Conservation (phyloP, 64 coral and sea anemone genomes). For the Acropora yongei region DNA sequence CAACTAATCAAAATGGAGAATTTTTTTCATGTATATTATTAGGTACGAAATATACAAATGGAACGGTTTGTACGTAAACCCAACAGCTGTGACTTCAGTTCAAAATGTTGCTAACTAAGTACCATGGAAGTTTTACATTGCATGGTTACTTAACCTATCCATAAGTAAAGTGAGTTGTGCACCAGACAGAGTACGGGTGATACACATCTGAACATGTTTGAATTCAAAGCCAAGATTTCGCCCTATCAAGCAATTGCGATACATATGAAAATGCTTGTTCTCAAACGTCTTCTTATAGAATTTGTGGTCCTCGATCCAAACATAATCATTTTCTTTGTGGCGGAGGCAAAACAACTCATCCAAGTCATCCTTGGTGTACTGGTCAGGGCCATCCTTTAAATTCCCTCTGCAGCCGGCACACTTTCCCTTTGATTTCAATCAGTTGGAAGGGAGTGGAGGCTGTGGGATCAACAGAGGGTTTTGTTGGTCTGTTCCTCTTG, state of each 20-base stretch:
- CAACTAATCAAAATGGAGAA: too few relatives aligned
- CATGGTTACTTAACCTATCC: too few relatives aligned
- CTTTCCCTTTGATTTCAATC: conserved; percentile 6
- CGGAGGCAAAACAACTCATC: background rate
- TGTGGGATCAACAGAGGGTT: background rate
- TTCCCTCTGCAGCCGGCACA: background rate
- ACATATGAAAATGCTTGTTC: conserved; percentile 62
- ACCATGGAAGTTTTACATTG: too few relatives aligned
- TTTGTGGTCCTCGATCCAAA: conserved; percentile 7
- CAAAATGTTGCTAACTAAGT: too few relatives aligned
- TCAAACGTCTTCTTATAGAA: conserved; percentile 54
- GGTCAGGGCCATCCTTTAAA: conserved; percentile 38
- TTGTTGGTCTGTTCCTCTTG: background rate
- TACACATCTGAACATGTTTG: conserved; percentile 4
- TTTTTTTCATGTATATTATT: too few relatives aligned
- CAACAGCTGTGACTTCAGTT: too few relatives aligned
- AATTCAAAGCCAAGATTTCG: conserved; percentile 19
- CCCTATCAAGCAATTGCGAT: conserved; percentile 5
- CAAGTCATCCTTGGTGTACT: background rate
- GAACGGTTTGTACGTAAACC: too few relatives aligned
- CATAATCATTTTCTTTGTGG: conserved; percentile 46
- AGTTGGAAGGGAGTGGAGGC: background rate
- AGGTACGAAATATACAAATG: too few relatives aligned
- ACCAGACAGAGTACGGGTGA: background rate
- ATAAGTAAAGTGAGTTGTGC: conserved; percentile 4